Evolutionary conservation across 1,140 invertebrate genomes (phyloP), one percentile per base, ranked within the genome.

Genomic region (Acromyrmex charruanus): DNA sequence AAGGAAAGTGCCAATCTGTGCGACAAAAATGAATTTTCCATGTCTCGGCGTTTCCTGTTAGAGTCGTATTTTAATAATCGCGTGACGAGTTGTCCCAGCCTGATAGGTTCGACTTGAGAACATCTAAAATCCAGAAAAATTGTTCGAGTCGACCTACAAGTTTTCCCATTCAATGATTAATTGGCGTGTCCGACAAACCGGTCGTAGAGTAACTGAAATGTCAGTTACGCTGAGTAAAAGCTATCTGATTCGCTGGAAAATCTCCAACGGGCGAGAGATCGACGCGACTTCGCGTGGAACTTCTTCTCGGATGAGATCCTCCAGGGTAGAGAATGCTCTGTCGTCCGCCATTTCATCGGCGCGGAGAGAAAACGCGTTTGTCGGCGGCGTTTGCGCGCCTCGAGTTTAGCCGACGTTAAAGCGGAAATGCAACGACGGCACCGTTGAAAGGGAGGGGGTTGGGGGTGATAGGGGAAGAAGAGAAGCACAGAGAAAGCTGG

Each of bases 321-420:
- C 71, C 63, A 88, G 58, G 68, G 82, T 90, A 87, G 79, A 90
- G 88, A 86, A 90, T 90, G 69, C 44, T 91, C 91, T 92, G 89
- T 91, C 91, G 88, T 92, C 91, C 89, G 92, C 92, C 93, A 94
- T 93, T 94, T 93, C 92, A 93, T 90, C 93, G 93, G 93, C 86
- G 88, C 65, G 80, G 85, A 88, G 84, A 84, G 79, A 87, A 86
- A 88, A 89, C 86, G 88, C 90, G 88, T 92, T 92, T 91, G 75
- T 80, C 44, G 85, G 91, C 72, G 88, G 89, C 91, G 88, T 93
- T 92, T 93, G 93, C 90, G 92, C 93, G 92, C 75, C 84, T 82
- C 77, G 84, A 89, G 91, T 91, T 44, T 90, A 89, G 91, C 89
- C 89, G 89, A 92, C 90, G 87, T 90, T 90, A 82, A 92, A 91